phyloP scores from a whole-genome alignment of 2,888 invertebrate species.

The Lepidocyrtoides sp. region DNA sequence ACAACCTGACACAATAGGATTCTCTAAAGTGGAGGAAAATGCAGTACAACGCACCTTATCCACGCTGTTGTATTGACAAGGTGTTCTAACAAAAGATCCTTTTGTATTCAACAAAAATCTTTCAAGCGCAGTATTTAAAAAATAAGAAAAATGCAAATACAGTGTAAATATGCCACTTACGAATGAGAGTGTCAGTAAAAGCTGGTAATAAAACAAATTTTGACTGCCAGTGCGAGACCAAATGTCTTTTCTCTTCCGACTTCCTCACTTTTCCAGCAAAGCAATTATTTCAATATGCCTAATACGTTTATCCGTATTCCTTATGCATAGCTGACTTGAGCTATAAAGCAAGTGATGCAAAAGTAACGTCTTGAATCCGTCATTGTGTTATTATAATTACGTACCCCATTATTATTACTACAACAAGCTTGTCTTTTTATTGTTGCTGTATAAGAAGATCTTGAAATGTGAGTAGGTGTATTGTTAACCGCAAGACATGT shows the following conservation, averaged over 20 bases:
- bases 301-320: not conserved
- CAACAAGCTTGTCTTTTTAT: slow-evolving; percentile 55
- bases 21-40: not conserved
- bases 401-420: slow-evolving; percentile 44
- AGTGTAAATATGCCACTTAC: slow-evolving; percentile 43
- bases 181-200: not conserved
- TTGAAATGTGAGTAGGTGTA: slow-evolving; percentile 43
- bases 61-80: not conserved
- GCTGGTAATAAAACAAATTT: not conserved
- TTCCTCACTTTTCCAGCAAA: slow-evolving; percentile 27
- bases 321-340: not conserved
- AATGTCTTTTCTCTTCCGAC: slow-evolving; percentile 11
- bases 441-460: not conserved
- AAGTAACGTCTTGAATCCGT: slow-evolving; percentile 20
- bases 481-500: slow-evolving; percentile 56
- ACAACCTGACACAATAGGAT: slow-evolving; percentile 15
- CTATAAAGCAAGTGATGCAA: slow-evolving; percentile 1
- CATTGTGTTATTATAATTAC: slow-evolving; percentile 48
- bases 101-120: not conserved
- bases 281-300: not conserved
- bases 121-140: not conserved
- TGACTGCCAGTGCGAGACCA: not conserved
- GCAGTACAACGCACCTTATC: not conserved
- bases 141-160: slow-evolving; percentile 15
- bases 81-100: not conserved